These are phyloP conservation scores for Dryococelus australis DNA, from an alignment of 2,888 invertebrate genomes.

Conservation along the genomic window DNA sequence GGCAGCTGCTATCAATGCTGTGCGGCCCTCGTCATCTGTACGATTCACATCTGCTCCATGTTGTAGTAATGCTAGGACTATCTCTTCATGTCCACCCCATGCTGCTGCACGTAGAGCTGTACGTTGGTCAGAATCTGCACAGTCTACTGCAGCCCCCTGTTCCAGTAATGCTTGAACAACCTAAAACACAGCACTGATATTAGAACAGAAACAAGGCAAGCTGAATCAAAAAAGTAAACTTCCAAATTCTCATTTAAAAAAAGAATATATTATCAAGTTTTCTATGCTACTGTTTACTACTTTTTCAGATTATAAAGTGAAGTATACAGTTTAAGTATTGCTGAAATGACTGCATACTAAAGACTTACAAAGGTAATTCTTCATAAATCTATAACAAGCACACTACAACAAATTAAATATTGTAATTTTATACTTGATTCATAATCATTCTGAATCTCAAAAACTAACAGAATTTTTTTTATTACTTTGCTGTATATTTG, in stretches of 20 bases:
- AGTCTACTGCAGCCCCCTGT: constrained; percentile 83
- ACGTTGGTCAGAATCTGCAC: constrained; percentile 86
- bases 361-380: too few species aligned
- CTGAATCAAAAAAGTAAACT: constrained; percentile 35
- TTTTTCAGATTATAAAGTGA: too few species aligned
- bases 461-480: too few species aligned
- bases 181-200: constrained; percentile 55
- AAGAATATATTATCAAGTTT: background rate
- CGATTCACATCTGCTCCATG: constrained; percentile 80
- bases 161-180: constrained; percentile 81
- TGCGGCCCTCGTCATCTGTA: constrained; percentile 89
- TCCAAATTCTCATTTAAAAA: background rate
- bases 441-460: too few species aligned
- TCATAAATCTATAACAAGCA: too few species aligned
- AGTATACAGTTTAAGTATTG: too few species aligned
- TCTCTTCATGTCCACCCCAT: constrained; percentile 93
- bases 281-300: too few species aligned
- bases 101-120: constrained; percentile 91
- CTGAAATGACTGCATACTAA: too few species aligned
- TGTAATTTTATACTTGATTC: too few species aligned
- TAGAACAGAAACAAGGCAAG: background rate
- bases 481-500: too few species aligned
- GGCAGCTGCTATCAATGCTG: constrained; percentile 92
- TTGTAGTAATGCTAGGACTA: constrained; percentile 72
- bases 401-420: too few species aligned